A percentile compares a stretch with the other conserved stretches of the same genome.
Evolutionary conservation across 2,888 invertebrate genomes (phyloP).

Genomic region (Julus scanicus): DNA sequence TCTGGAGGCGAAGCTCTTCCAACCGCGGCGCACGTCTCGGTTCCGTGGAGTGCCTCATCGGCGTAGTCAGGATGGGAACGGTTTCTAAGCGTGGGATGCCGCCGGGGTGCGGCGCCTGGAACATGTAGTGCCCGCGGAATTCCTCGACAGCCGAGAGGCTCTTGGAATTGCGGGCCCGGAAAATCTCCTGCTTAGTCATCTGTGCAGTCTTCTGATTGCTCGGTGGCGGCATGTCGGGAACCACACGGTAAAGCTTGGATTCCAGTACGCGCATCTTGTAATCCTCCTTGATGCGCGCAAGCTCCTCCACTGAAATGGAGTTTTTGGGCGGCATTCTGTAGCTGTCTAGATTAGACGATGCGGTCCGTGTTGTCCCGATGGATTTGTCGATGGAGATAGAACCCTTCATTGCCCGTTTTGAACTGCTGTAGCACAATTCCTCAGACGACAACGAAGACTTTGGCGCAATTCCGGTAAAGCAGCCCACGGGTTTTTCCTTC

Average conservation of each 20-base stretch:
- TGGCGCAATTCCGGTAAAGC: conserved; percentile 50
- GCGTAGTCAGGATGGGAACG: conserved; percentile 49
- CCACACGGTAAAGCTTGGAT: conserved; percentile 31
- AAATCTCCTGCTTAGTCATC: conserved; percentile 40
- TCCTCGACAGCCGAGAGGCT: conserved; percentile 53
- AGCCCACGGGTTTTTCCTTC: conserved; percentile 54
- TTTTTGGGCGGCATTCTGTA: conserved; percentile 49
- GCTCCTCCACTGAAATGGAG: conserved; percentile 52
- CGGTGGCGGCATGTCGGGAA: conserved; percentile 53
- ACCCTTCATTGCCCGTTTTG: conserved; percentile 15
- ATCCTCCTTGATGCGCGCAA: conserved; percentile 54
- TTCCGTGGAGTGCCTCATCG: conserved; percentile 37
- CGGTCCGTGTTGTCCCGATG: conserved; percentile 19
- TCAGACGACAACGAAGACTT: conserved; percentile 53
- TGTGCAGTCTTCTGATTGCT: neutral
- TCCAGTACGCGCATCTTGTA: conserved; percentile 51
- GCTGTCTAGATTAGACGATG: conserved; percentile 17
- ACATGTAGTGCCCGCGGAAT: conserved; percentile 22
- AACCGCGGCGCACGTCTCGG: conserved; percentile 25
- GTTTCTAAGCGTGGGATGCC: conserved; percentile 54
- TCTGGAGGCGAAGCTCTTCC: conserved; percentile 44
- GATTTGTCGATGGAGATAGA: conserved; percentile 50
- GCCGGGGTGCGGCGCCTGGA: neutral
- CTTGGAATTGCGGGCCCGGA: conserved; percentile 40
- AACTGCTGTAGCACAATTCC: conserved; percentile 24